Evolutionary conservation across 2,113 vertebrate genomes (phyloP).

Genomic region (Tachycineta bicolor): DNA sequence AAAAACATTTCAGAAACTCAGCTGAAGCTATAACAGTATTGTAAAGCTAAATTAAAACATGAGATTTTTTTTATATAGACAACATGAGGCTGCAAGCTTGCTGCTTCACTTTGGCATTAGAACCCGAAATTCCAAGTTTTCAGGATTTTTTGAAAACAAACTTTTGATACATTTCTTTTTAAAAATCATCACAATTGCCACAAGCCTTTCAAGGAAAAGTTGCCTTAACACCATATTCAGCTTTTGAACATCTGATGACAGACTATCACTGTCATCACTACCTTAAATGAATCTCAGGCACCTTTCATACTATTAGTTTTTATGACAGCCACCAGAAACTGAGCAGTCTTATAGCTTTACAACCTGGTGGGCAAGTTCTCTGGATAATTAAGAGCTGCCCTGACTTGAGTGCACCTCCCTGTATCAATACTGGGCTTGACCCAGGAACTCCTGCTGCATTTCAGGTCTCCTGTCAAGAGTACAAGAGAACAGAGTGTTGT

Average conservation of each 20-base stretch:
- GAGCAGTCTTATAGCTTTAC: rapidly evolving
- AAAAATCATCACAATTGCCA: not conserved
- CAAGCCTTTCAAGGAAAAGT: not conserved
- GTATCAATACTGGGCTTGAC: not conserved
- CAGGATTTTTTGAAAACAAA: not conserved
- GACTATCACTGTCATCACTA: not conserved
- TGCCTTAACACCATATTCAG: not conserved
- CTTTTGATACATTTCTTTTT: not conserved
- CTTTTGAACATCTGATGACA: not conserved
- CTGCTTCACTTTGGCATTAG: not conserved
- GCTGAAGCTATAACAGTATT: not conserved
- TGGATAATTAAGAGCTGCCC: not conserved
- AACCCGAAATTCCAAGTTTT: not conserved
- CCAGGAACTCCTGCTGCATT: not conserved
- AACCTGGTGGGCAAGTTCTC: not conserved
- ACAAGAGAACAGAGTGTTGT: not conserved
- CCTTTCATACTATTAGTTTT: not conserved
- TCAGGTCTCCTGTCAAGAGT: not conserved
- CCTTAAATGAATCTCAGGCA: not conserved
- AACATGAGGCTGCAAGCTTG: not conserved
- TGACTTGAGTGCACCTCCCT: not conserved
- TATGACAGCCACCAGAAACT: not conserved
- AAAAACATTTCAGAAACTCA: not conserved
- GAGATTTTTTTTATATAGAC: not conserved
- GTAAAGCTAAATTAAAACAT: not conserved